These are phyloP conservation scores for Pipistrellus kuhlii DNA, from an alignment of 2,797 vertebrate species.

Conservation along the genomic window DNA sequence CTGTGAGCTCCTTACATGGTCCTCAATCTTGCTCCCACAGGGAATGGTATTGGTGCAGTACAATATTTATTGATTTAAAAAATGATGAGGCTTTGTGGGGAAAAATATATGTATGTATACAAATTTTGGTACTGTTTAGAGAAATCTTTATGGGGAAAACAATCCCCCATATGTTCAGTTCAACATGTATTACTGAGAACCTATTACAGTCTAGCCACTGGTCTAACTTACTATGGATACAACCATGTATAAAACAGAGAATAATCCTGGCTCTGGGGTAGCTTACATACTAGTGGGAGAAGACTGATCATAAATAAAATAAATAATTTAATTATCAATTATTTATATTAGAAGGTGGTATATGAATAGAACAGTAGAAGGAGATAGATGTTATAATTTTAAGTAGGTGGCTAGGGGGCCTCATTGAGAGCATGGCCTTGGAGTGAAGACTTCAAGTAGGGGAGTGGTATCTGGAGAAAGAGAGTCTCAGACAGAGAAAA, in stretches of 20 bases:
- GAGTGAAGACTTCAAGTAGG: background rate
- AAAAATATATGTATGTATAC: background rate
- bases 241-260: background rate
- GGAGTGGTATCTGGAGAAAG: background rate
- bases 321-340: background rate
- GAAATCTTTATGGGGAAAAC: background rate
- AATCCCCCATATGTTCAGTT: background rate
- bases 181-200: background rate
- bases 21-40: background rate
- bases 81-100: background rate
- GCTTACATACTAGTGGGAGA: background rate
- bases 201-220: background rate
- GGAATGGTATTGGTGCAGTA: background rate
- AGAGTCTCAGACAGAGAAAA: background rate
- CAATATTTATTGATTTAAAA: background rate
- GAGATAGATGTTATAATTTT: background rate
- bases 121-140: background rate
- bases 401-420: background rate
- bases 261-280: background rate
- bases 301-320: background rate
- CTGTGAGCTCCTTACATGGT: background rate
- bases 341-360: background rate
- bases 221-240: background rate
- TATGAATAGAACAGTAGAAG: background rate
- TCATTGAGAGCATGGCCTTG: background rate